phyloP scores from a whole-genome alignment of 2,888 invertebrate genomes.

The Cephus sareptanus region DNA sequence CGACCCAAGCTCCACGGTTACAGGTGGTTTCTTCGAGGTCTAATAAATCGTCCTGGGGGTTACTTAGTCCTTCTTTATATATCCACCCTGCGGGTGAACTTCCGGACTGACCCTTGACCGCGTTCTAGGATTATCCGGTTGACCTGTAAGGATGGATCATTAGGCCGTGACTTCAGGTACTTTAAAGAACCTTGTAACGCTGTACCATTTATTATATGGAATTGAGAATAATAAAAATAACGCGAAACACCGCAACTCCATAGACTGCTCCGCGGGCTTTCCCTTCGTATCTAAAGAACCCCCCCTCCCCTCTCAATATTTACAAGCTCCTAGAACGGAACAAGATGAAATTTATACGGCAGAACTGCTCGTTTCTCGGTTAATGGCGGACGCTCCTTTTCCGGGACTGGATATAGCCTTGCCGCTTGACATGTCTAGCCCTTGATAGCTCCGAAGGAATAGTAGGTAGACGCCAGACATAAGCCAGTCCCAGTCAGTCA shows the following conservation, averaged over 20 bases:
- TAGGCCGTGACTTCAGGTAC: not conserved
- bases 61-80: not conserved
- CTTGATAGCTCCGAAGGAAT: not conserved
- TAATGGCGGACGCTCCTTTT: not conserved
- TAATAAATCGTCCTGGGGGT: not conserved
- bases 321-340: not conserved
- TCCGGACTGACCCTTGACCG: not conserved
- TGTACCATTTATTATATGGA: not conserved
- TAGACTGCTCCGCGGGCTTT: not conserved
- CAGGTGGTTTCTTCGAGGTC: constrained; percentile 16
- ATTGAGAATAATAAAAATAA: not conserved
- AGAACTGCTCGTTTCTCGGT: not conserved
- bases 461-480: not conserved
- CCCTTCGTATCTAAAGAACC: not conserved
- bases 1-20: constrained; percentile 7
- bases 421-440: not conserved
- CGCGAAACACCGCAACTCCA: not conserved
- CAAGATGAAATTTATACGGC: not conserved
- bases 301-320: not conserved
- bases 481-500: not conserved
- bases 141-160: not conserved
- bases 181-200: not conserved
- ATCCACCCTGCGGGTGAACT: not conserved
- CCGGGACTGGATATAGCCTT: not conserved
- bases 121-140: not conserved